Conservation (phyloP, 2,797 vertebrate species). For the Acanthurus tractus region DNA sequence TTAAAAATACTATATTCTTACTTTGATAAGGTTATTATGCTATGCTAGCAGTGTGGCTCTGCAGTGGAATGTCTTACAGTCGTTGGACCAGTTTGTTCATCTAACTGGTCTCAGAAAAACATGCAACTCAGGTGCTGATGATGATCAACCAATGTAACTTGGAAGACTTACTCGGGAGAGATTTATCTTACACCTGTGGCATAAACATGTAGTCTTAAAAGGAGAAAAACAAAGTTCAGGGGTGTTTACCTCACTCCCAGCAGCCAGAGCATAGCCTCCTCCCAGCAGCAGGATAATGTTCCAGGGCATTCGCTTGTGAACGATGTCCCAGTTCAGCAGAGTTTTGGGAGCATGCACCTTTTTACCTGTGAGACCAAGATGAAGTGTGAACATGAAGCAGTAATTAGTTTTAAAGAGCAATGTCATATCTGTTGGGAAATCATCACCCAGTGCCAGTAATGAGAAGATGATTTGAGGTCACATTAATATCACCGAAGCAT, state of each 20-base stretch:
- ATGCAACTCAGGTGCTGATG: too few species aligned
- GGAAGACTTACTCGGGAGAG: too few species aligned
- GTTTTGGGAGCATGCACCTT: constrained; percentile 60
- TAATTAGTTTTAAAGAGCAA: constrained; percentile 17
- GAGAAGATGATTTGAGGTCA: constrained; percentile 12
- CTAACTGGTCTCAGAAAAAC: too few species aligned
- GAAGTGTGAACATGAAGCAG: constrained; percentile 25
- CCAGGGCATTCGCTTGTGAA: constrained; percentile 94
- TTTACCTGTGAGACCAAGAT: constrained; percentile 56
- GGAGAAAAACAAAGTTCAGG: neutral
- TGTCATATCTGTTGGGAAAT: constrained; percentile 8
- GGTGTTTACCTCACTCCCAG: constrained; percentile 90
- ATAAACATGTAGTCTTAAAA: neutral
- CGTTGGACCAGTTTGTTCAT: too few species aligned
- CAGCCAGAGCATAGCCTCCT: constrained; percentile 94
- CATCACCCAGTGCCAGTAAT: neutral
- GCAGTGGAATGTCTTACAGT: too few species aligned
- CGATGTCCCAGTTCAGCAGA: constrained; percentile 86
- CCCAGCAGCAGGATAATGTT: constrained; percentile 93
- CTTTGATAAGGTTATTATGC: too few species aligned
- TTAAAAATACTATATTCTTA: too few species aligned
- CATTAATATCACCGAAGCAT: neutral
- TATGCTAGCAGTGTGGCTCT: too few species aligned
- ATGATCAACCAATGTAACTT: too few species aligned
- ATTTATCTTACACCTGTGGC: too few species aligned